Conservation (phyloP, 35 echinoderm and acorn worm genomes). For the Heliocidaris erythrogramma region DNA sequence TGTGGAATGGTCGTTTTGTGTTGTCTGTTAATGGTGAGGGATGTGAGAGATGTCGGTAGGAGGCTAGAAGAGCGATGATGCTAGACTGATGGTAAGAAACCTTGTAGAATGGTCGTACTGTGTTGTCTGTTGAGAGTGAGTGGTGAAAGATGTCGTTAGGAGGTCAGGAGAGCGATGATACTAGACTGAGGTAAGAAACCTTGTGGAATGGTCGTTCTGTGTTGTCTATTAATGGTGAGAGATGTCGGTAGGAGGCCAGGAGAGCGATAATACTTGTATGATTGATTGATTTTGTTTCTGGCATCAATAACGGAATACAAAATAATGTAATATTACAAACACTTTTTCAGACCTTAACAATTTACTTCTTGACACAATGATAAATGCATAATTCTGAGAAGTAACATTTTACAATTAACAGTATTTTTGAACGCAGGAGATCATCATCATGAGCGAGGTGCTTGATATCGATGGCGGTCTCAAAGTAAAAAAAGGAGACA, state of each 20-base stretch:
- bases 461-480: no score
- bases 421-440: no score
- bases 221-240: neutral
- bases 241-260: constrained; percentile 61
- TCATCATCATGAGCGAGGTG: no score
- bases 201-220: neutral
- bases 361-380: no score
- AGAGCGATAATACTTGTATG: neutral
- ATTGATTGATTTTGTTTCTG: no score
- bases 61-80: constrained; percentile 33
- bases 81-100: constrained; percentile 63
- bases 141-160: constrained; percentile 66
- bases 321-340: no score
- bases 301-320: no score
- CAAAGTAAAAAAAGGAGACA: no score
- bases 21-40: neutral
- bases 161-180: constrained; percentile 34
- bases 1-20: neutral
- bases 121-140: neutral
- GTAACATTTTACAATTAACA: no score
- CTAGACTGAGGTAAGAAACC: constrained; percentile 62
- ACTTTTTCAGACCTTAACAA: no score
- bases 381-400: no score
- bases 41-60: constrained; percentile 68
- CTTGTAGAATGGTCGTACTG: neutral